These are phyloP conservation scores for Festucalex cinctus DNA, from an alignment of 2,113 vertebrate genomes.

Conservation along the genomic window DNA sequence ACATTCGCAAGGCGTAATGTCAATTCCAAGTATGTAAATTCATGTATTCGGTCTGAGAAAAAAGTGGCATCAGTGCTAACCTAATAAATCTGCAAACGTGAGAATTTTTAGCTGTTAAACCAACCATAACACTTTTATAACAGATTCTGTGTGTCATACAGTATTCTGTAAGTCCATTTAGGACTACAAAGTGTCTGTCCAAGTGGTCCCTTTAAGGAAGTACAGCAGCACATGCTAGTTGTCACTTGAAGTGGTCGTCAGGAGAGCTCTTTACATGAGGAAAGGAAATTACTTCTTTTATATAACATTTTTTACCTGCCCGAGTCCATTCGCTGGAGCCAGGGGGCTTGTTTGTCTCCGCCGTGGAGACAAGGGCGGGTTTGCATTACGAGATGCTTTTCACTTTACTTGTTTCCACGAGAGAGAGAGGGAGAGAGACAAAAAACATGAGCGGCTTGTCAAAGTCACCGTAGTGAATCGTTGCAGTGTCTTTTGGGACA, in stretches of 20 bases:
- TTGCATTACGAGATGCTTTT: constrained; percentile 69
- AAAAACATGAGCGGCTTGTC: constrained; percentile 46
- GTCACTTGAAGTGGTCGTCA: constrained; percentile 48
- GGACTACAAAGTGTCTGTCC: constrained; percentile 23
- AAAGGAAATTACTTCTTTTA: constrained; percentile 65
- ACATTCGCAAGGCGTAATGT: too few relatives aligned
- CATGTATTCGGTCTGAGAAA: too few relatives aligned
- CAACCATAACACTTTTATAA: neutral
- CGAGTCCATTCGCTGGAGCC: constrained; percentile 60
- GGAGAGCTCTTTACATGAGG: constrained; percentile 64
- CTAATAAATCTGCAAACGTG: neutral
- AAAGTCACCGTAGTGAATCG: constrained; percentile 51
- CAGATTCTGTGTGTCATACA: neutral
- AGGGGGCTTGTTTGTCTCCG: constrained; percentile 66
- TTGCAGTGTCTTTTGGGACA: constrained; percentile 57
- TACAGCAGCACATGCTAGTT: constrained; percentile 36
- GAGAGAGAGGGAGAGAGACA: constrained; percentile 23
- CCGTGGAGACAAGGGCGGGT: constrained; percentile 33
- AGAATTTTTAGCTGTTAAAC: neutral
- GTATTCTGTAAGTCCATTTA: neutral
- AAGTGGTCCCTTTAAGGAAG: constrained; percentile 40
- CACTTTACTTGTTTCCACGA: constrained; percentile 40
- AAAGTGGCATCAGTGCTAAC: neutral
- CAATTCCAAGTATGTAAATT: too few relatives aligned
- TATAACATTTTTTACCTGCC: constrained; percentile 66